Base-by-base conservation (phyloP, 2,113 vertebrate genomes). In the Phylloscopus trochilus region DNA sequence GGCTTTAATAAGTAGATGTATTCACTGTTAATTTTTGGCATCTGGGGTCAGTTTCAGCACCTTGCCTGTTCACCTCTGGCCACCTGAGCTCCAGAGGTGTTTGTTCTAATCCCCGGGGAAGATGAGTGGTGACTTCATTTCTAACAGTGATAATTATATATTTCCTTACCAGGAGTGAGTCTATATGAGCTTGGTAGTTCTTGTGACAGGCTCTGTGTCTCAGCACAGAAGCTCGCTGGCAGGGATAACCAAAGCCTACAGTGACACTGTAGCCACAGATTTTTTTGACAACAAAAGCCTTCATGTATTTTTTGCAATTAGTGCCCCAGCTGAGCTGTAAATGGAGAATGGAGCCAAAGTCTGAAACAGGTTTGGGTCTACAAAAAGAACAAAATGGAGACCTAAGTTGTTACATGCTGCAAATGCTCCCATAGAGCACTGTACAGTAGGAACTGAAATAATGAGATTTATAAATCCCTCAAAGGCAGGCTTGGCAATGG, bases 401-500 rank as follows among this genome's bases (percentile, higher is more conserved):
- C 31, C 56, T 77, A 37, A 86, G 20, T 52, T 63, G n/a, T 78
- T 70, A 27, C 7, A 7, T 79, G 53, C 35, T 72, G 39, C 58
- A 79, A 26, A 52, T 52, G 21, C 44, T 84, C 33, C 78, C 15
- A 6, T 27, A 7, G 56, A 83, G 51, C 22, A 26, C 23, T 39
- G 37, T 69, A 44, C 12, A 52, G n/a, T 58, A 30, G 35, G 72
- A 92, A 69, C 28, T 51, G 92, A 88, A 95, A 56, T 79, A 89
- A 85, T 53, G 31, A 56, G 69, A 72, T 92, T 64, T 92, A 64
- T 66, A 88, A 94, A 59, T 58, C 63, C 75, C 75, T 93, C 53
- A 56, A 92, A 90, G 82, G 87, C 92, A 89, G 80, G 28, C 75
- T 85, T 91, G 70, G 70, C 78, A 89, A 33, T 60, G 63, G 83